Evolutionary conservation across 2,113 vertebrate genomes (phyloP).

Genomic region (Cyprinodon tularosa): DNA sequence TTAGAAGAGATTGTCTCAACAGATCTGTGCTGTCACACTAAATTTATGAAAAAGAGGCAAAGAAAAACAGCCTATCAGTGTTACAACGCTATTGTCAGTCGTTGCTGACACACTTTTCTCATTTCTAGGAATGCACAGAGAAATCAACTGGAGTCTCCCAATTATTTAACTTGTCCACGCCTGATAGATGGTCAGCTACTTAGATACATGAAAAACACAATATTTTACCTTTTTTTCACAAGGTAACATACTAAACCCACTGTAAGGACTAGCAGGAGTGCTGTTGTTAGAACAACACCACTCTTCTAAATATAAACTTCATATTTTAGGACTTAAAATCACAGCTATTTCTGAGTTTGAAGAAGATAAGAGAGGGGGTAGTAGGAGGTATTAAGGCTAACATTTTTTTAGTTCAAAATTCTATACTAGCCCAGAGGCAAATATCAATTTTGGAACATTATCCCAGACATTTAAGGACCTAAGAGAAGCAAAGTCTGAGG

Average conservation of each 20-base stretch:
- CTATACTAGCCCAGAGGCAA: too few relatives aligned
- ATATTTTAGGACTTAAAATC: too few relatives aligned
- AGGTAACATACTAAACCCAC: too few relatives aligned
- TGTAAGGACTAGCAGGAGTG: too few relatives aligned
- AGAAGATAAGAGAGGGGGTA: too few relatives aligned
- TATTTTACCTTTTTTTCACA: background rate
- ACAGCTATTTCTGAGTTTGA: too few relatives aligned
- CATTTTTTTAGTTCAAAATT: too few relatives aligned
- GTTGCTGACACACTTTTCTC: constrained; percentile 17
- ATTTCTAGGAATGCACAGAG: constrained; percentile 2
- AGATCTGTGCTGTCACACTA: constrained; percentile 52
- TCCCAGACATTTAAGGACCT: too few relatives aligned
- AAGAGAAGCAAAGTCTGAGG: too few relatives aligned
- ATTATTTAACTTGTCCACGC: too few relatives aligned
- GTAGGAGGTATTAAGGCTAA: too few relatives aligned
- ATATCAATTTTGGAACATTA: too few relatives aligned
- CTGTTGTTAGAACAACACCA: background rate
- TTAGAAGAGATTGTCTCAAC: constrained; percentile 77
- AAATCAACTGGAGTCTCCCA: background rate
- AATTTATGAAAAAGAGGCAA: constrained; percentile 5
- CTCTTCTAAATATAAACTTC: background rate
- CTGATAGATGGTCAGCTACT: background rate
- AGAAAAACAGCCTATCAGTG: constrained; percentile 18
- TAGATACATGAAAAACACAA: background rate
- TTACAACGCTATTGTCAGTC: constrained; percentile 10